Percentiles rank a stretch among this genome's conserved stretches.
phyloP scores from a whole-genome alignment of 2,888 invertebrate genomes.

The Ormyrus nitidulus region DNA sequence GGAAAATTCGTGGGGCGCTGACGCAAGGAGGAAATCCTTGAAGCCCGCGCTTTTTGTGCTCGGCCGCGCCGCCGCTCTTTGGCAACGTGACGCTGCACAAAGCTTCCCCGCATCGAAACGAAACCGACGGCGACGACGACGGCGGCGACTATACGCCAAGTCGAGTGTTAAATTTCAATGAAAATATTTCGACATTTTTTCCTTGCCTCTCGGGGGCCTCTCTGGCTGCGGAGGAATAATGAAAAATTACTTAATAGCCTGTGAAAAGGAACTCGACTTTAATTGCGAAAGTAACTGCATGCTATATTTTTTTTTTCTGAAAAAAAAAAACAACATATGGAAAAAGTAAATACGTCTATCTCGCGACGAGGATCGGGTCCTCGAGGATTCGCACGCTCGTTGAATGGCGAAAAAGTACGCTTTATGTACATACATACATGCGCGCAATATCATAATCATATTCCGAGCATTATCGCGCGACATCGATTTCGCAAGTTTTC shows the following conservation, averaged over 20 bases:
- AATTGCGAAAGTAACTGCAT: no score
- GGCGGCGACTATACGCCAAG: no score
- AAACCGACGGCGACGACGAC: neutral
- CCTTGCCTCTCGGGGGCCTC: no score
- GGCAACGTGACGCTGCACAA: neutral
- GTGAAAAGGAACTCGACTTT: no score
- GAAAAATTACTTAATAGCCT: no score
- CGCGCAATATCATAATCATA: constrained; percentile 67
- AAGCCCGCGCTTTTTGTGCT: neutral
- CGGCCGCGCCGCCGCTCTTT: neutral
- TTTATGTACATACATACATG: no score
- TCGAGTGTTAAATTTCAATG: no score
- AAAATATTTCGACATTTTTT: no score
- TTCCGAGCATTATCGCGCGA: constrained; percentile 68
- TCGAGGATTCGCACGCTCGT: constrained; percentile 23
- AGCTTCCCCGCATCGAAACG: constrained; percentile 3
- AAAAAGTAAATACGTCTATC: neutral
- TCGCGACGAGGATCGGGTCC: neutral
- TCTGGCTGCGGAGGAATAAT: no score
- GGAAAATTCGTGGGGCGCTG: neutral
- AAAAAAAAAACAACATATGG: neutral
- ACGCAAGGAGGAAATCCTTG: constrained; percentile 7
- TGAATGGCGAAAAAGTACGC: constrained; percentile 57
- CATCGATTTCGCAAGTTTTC: constrained; percentile 72
- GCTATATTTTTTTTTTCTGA: neutral